These are phyloP conservation scores for Gorsachius goisagi DNA, from an alignment of 2,113 vertebrate species.

Conservation along the genomic window DNA sequence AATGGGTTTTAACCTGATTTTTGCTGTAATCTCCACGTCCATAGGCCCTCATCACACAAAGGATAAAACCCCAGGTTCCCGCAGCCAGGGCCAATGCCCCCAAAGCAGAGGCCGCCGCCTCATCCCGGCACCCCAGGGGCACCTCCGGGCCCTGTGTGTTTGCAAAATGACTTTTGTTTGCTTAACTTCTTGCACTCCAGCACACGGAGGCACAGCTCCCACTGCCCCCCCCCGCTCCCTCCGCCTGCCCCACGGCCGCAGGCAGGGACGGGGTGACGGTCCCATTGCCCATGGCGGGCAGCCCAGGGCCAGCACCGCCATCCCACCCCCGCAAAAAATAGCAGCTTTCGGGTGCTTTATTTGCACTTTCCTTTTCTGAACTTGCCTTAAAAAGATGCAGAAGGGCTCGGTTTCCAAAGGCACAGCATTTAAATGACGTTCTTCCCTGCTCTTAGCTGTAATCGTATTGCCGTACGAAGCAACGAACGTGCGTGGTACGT, in stretches of 20 bases:
- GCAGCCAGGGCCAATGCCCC: rapidly evolving
- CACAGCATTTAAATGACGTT: neutral
- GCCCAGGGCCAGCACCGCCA: neutral
- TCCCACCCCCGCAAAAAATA: slow-evolving; percentile 3
- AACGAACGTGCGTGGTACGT: rapidly evolving
- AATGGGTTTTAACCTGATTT: slow-evolving; percentile 58
- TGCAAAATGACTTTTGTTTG: slow-evolving; percentile 19
- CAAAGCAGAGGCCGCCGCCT: neutral
- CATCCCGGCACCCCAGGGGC: neutral
- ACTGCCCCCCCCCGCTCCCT: neutral
- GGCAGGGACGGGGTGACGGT: neutral
- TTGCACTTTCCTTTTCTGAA: slow-evolving; percentile 44
- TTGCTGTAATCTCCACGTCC: neutral
- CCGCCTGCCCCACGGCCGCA: neutral
- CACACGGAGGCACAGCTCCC: neutral
- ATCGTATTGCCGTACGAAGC: rapidly evolving
- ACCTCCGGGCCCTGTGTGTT: neutral
- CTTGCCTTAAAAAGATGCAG: slow-evolving; percentile 3
- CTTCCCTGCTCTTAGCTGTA: neutral
- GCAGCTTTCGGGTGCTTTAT: neutral
- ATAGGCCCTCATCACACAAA: neutral
- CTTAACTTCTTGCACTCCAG: neutral
- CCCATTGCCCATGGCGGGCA: neutral
- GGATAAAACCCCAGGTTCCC: neutral
- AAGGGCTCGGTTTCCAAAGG: neutral